A percentile compares a stretch with the other conserved stretches of the same genome.
These are phyloP conservation scores for Delichon dasypus DNA, from an alignment of 2,797 vertebrate genomes.

Conservation along the genomic window DNA sequence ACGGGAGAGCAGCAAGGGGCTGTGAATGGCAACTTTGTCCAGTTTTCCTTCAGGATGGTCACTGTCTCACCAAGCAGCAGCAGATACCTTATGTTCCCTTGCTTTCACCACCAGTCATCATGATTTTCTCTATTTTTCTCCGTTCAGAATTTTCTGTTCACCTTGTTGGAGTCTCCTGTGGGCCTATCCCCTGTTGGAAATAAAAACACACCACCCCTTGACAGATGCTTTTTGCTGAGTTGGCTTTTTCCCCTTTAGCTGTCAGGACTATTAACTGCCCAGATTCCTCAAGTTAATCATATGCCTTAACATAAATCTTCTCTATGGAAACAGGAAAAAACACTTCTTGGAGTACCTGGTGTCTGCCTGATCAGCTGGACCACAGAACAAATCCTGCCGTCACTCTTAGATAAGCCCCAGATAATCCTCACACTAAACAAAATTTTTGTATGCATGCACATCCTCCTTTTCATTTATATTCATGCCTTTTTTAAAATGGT, in stretches of 20 bases:
- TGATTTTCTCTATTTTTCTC: background rate
- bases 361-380: background rate
- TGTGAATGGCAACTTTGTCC: background rate
- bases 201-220: background rate
- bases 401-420: background rate
- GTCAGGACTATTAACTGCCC: too few relatives aligned
- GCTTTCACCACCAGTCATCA: background rate
- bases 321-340: background rate
- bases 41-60: background rate
- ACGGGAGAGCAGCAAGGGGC: accelerated
- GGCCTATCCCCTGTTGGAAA: background rate
- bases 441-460: background rate
- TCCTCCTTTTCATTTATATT: background rate
- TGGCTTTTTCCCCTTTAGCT: background rate
- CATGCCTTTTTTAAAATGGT: background rate
- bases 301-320: background rate
- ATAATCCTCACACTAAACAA: background rate
- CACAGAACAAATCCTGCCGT: background rate
- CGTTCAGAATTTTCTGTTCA: background rate
- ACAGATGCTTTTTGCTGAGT: background rate
- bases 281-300: background rate
- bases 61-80: background rate
- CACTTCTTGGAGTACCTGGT: background rate
- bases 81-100: background rate
- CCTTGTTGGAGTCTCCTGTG: background rate